phyloP scores from a whole-genome alignment of 1,140 invertebrate genomes.

The Zaprionus africanus region DNA sequence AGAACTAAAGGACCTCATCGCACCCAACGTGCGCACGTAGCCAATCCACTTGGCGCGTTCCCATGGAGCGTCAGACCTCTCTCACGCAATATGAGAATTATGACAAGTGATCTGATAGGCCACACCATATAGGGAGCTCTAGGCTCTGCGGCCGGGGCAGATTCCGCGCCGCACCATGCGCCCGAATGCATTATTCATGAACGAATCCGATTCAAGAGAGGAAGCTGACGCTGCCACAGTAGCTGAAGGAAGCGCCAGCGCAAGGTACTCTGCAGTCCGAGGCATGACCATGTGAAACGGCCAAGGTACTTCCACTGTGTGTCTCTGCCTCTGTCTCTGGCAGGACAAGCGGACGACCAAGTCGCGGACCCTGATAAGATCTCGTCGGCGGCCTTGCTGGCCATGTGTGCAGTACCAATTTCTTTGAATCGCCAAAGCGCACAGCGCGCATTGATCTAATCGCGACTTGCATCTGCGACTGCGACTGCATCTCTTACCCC shows the following conservation, averaged over 20 bases:
- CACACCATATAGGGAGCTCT: constrained; percentile 80
- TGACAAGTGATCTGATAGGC: constrained; percentile 82
- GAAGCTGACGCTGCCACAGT: constrained; percentile 21
- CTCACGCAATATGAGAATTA: constrained; percentile 78
- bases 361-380: constrained; percentile 48
- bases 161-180: constrained; percentile 58
- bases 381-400: constrained; percentile 35
- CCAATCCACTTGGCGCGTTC: constrained; percentile 49
- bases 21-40: background rate
- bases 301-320: background rate
- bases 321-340: background rate
- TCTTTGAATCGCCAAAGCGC: constrained; percentile 70
- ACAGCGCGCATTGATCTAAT: constrained; percentile 68
- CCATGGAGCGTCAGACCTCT: constrained; percentile 44
- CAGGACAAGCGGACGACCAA: constrained; percentile 42
- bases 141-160: constrained; percentile 66
- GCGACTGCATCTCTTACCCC: background rate
- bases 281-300: constrained; percentile 64
- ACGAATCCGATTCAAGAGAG: constrained; percentile 25
- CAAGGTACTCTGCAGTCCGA: background rate
- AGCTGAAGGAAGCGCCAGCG: constrained; percentile 69
- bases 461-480: constrained; percentile 70
- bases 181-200: constrained; percentile 76
- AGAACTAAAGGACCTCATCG: constrained; percentile 33
- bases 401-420: constrained; percentile 77